Evolutionary conservation across 2,888 invertebrate genomes (phyloP).

Genomic region (Tridacna gigas): DNA sequence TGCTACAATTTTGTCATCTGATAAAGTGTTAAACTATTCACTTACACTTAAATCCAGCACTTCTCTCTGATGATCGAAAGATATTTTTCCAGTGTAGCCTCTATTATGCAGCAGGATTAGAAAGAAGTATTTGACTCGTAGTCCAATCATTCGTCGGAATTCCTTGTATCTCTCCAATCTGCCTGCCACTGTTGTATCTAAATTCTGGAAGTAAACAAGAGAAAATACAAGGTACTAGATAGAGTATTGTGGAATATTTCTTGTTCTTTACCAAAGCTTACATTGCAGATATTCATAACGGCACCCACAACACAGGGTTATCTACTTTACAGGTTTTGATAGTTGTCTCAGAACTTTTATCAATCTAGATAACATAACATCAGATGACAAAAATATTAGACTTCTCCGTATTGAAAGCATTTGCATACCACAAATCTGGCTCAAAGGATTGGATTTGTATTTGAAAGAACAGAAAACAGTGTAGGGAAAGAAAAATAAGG

Average conservation of each 20-base stretch:
- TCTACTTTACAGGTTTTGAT: not conserved
- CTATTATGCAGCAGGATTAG: constrained; percentile 79
- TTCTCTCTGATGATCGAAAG: constrained; percentile 82
- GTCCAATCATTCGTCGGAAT: constrained; percentile 78
- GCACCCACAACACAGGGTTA: not conserved
- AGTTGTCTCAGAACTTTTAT: too few relatives aligned
- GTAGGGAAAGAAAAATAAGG: too few relatives aligned
- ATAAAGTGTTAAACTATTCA: constrained; percentile 15
- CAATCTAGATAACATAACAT: too few relatives aligned
- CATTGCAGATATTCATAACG: too few relatives aligned
- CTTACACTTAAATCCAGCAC: constrained; percentile 82
- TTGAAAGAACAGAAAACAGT: too few relatives aligned
- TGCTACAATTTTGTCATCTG: not conserved
- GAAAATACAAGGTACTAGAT: not conserved
- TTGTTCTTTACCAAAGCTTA: not conserved
- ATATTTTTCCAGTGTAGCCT: constrained; percentile 82
- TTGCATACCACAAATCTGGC: too few relatives aligned
- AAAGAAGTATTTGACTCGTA: constrained; percentile 81
- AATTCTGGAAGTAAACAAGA: not conserved
- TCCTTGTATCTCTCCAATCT: constrained; percentile 76
- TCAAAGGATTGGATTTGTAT: too few relatives aligned
- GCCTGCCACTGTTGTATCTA: constrained; percentile 62
- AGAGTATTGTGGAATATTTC: not conserved
- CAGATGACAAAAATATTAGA: too few relatives aligned
- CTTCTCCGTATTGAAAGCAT: too few relatives aligned